Percentiles rank a stretch among this genome's conserved stretches.
Conservation (phyloP, 2,888 invertebrate species). For the Fragum sueziense region DNA sequence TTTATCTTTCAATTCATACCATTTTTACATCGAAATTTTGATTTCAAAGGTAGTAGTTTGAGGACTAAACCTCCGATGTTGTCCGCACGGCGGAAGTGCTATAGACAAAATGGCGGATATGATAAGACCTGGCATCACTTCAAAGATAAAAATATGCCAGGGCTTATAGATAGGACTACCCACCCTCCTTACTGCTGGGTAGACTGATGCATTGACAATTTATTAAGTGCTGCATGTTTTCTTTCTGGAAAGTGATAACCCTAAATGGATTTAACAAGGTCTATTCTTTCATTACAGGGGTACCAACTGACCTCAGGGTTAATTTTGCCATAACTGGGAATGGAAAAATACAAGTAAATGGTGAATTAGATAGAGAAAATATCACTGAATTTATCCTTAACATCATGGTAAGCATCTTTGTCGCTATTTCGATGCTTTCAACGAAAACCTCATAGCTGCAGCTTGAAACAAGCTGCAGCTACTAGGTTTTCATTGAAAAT, state of each 20-base stretch:
- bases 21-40: no score
- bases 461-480: no score
- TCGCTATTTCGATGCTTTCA: no score
- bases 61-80: no score
- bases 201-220: background rate
- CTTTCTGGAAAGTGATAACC: background rate
- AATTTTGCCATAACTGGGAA: background rate
- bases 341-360: background rate
- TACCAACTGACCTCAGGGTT: background rate
- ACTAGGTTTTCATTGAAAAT: background rate
- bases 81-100: no score
- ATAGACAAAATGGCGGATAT: no score
- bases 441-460: no score
- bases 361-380: constrained; percentile 21
- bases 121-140: no score
- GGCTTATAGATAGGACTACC: no score
- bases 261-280: background rate
- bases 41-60: no score
- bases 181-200: background rate
- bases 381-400: background rate
- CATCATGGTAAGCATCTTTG: constrained; percentile 7
- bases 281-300: background rate
- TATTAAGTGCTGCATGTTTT: background rate
- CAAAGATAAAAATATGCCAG: no score
- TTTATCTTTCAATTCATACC: no score